Evolutionary conservation across 2,888 invertebrate species (phyloP).

Genomic region (Charanyca ferruginea): DNA sequence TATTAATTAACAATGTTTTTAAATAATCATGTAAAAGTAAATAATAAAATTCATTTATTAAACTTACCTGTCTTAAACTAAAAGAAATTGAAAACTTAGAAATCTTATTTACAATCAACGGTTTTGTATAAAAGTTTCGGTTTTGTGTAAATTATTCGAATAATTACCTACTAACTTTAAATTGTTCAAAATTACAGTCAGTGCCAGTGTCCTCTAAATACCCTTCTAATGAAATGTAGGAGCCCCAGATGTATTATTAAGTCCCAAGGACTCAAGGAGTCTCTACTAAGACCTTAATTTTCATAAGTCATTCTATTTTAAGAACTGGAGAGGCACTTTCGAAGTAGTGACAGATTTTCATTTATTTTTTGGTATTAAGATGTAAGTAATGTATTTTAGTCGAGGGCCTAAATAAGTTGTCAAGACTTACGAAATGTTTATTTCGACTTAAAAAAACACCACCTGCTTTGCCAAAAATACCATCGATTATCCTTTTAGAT

Average conservation of each 20-base stretch:
- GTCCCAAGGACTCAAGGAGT: slow-evolving; percentile 28
- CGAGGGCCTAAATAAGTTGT: neutral
- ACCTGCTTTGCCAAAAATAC: slow-evolving; percentile 7
- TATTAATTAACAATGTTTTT: neutral
- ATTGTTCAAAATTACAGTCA: slow-evolving; percentile 19
- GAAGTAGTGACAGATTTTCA: slow-evolving; percentile 16
- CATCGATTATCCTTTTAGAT: neutral
- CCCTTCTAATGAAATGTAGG: slow-evolving; percentile 28
- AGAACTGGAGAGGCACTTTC: slow-evolving; percentile 22
- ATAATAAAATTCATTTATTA: neutral
- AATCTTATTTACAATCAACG: neutral
- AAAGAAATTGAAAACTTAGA: neutral
- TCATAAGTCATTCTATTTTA: slow-evolving; percentile 50
- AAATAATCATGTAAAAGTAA: neutral
- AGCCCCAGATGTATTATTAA: slow-evolving; percentile 29
- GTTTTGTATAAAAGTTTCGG: neutral
- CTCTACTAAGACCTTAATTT: slow-evolving; percentile 35
- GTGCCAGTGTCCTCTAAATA: slow-evolving; percentile 10
- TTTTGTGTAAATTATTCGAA: too few relatives aligned
- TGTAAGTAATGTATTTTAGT: neutral
- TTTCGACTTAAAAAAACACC: too few relatives aligned
- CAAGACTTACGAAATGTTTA: neutral
- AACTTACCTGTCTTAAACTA: neutral
- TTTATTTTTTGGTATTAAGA: too few relatives aligned
- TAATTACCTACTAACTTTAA: neutral